A percentile compares a stretch with the other conserved stretches of the same genome.
Evolutionary conservation across 2,797 vertebrate species (phyloP).

Genomic region (Florisuga fusca): DNA sequence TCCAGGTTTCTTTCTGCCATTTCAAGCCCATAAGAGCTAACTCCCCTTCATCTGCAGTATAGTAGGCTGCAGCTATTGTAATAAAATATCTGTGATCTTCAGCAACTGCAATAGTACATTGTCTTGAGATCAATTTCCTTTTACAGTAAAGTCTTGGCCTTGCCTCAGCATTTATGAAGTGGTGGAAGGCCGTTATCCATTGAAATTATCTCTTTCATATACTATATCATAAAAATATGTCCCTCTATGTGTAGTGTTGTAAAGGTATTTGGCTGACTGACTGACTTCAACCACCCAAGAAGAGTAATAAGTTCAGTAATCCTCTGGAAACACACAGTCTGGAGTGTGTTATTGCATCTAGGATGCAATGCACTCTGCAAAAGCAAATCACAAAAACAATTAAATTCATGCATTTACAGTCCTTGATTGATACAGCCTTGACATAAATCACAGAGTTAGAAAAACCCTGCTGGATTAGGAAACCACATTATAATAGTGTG

Average conservation of each 20-base stretch:
- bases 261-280: conserved; percentile 51
- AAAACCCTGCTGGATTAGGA: conserved; percentile 31
- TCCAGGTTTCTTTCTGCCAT: background rate
- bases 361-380: background rate
- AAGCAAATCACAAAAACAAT: conserved; percentile 58
- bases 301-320: conserved; percentile 71
- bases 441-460: conserved; percentile 46
- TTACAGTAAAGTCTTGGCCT: conserved; percentile 56
- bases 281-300: conserved; percentile 71
- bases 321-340: conserved; percentile 54
- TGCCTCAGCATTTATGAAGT: conserved; percentile 59
- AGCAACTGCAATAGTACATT: conserved; percentile 26
- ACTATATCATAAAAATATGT: conserved; percentile 50
- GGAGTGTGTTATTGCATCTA: conserved; percentile 59
- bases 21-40: background rate
- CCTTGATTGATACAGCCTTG: conserved; percentile 27
- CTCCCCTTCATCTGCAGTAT: background rate
- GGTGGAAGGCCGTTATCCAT: background rate
- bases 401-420: conserved; percentile 44
- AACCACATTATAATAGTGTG: background rate
- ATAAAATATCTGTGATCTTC: conserved; percentile 57
- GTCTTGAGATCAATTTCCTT: conserved; percentile 69
- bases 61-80: background rate
- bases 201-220: conserved; percentile 70
- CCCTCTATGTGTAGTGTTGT: background rate